A percentile compares a stretch with the other conserved stretches of the same genome.
Conservation (phyloP, 2,113 vertebrate species). For the Nibea coibor region DNA sequence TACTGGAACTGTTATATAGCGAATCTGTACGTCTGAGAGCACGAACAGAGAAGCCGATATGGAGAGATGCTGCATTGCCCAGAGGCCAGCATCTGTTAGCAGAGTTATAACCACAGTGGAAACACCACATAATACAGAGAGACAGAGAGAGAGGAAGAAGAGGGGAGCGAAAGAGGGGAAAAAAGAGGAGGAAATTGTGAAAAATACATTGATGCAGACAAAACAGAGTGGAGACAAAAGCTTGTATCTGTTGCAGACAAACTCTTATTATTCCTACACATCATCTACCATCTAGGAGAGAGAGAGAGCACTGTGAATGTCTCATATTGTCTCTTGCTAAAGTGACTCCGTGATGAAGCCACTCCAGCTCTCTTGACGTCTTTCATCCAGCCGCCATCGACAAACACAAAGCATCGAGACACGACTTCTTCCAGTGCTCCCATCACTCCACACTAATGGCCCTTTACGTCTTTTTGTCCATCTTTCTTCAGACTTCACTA, state of each 20-base stretch:
- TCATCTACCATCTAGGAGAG: conserved; percentile 26
- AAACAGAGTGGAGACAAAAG: conserved; percentile 22
- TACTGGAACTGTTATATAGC: conserved; percentile 12
- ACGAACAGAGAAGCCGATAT: conserved; percentile 18
- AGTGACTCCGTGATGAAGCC: conserved; percentile 25
- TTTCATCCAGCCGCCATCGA: conserved; percentile 27
- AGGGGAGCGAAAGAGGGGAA: background rate
- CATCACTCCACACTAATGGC: background rate
- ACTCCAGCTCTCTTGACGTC: background rate
- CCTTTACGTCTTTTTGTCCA: background rate
- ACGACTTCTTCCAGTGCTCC: background rate
- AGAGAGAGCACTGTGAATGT: background rate
- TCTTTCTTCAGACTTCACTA: background rate
- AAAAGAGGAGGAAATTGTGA: conserved; percentile 36
- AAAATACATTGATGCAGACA: conserved; percentile 20
- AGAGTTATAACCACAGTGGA: conserved; percentile 53
- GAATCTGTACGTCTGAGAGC: conserved; percentile 6
- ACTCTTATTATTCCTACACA: conserved; percentile 10
- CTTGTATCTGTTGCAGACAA: background rate
- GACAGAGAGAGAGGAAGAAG: conserved; percentile 18
- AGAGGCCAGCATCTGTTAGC: conserved; percentile 54
- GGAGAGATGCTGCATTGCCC: conserved; percentile 53
- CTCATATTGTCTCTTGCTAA: conserved; percentile 20
- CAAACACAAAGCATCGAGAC: conserved; percentile 3
- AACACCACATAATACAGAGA: conserved; percentile 46